Evolutionary conservation across 2,888 invertebrate species (phyloP).

Genomic region (Lutraria lutraria): DNA sequence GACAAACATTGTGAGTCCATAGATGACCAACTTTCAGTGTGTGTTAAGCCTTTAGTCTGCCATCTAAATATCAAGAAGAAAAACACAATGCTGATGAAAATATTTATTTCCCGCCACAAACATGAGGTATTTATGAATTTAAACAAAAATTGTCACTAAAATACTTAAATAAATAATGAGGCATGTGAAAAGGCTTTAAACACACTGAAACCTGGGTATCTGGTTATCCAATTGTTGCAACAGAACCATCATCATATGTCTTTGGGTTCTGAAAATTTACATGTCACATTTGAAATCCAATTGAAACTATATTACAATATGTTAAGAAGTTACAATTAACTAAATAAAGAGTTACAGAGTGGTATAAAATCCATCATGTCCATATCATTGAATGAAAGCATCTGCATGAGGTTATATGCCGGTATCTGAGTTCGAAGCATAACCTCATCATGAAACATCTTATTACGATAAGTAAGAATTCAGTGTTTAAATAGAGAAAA

Average conservation of each 20-base stretch:
- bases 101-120: constrained; percentile 50
- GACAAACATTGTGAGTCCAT: constrained; percentile 22
- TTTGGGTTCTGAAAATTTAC: constrained; percentile 40
- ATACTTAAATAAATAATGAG: background rate
- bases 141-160: background rate
- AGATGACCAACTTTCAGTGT: constrained; percentile 62
- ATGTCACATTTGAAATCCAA: background rate
- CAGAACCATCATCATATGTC: constrained; percentile 57
- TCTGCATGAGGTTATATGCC: no score
- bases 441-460: no score
- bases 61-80: constrained; percentile 20
- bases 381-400: no score
- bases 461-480: no score
- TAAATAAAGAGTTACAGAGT: no score
- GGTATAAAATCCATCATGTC: no score
- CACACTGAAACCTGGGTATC: constrained; percentile 58
- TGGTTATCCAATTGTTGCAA: constrained; percentile 35
- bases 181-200: constrained; percentile 39
- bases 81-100: constrained; percentile 31
- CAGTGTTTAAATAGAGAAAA: no score
- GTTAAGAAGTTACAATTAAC: no score
- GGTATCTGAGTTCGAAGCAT: no score
- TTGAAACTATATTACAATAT: no score
- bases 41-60: constrained; percentile 58
- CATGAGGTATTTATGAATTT: constrained; percentile 46